Percentiles rank a stretch among this genome's conserved stretches.
Evolutionary conservation across 2,888 invertebrate species (phyloP).

Genomic region (Rhynchonema sp.): DNA sequence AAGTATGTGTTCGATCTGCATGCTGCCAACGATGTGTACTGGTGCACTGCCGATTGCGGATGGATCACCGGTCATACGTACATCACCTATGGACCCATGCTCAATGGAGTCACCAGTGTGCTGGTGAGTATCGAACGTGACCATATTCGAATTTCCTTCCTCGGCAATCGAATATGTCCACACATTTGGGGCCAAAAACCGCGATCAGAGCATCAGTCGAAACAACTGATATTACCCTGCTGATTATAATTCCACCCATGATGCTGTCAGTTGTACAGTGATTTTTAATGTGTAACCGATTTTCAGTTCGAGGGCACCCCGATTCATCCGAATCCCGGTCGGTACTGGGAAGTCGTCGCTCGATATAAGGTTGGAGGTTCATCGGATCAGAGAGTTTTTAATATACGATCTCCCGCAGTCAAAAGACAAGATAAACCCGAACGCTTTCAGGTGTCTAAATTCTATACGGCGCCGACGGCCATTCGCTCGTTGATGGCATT

Average conservation of each 20-base stretch:
- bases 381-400: too few species aligned
- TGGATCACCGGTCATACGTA: conserved; percentile 52
- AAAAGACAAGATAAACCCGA: too few species aligned
- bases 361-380: conserved; percentile 59
- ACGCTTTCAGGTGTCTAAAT: conserved; percentile 52
- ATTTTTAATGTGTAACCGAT: too few species aligned
- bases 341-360: conserved; percentile 77
- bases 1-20: conserved; percentile 62
- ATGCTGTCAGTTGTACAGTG: too few species aligned
- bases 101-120: conserved; percentile 78
- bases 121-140: conserved; percentile 44
- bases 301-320: conserved; percentile 62
- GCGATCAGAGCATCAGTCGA: too few species aligned
- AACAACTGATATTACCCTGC: too few species aligned
- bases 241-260: too few species aligned
- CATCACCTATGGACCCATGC: conserved; percentile 71
- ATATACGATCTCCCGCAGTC: too few species aligned
- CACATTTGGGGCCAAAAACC: too few species aligned
- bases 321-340: conserved; percentile 72
- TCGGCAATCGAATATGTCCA: too few species aligned
- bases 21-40: conserved; percentile 36
- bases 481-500: conserved; percentile 51
- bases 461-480: conserved; percentile 96
- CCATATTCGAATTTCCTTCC: too few species aligned
- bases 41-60: conserved; percentile 83